Base-by-base conservation (phyloP, 1,140 invertebrate species). In the Trissolcus basalis region DNA sequence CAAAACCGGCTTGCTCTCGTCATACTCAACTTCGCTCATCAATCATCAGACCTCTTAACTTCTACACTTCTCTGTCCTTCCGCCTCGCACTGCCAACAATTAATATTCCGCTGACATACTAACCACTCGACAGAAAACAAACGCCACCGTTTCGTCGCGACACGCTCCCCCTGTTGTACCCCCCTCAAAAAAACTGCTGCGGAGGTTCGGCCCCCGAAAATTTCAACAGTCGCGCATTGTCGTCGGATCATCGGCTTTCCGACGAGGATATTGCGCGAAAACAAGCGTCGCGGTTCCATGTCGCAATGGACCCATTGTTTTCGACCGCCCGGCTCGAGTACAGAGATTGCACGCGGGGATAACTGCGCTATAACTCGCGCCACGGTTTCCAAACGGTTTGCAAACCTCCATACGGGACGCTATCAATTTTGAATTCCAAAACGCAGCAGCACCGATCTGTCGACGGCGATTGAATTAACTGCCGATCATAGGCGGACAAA, bases 51-150 rank as follows among this genome's bases (percentile, higher is more conserved):
- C 64, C 35, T 73, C 59, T 75, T 53, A 51, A 68, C 72, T 70
- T 47, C 36, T 39, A 9, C 54, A 76, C 78, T 79, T 69, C 61
- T 78, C 77, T 75, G 33, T 74, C 45, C 58, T 80, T 78, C 77
- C 74, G 83, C 85, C 84, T 85, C 67, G 83, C 85, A 86, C 84
- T 84, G 84, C 85, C 59, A 84, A 82, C 81, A 58, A 85, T 83
- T 83, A 83, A 84, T 84, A 80, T 83, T 81, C 79, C 72, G 79
- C 81, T 81, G 77, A 80, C 54, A 44, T 80, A 85, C 82, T 85
- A 86, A 86, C 82, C 61, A 77, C 78, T 70, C 61, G 71, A 68
- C 47, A 83, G 1, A 36, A 43, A 51, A 58, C 47, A 55, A 44
- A 58, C 7, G 70, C 80, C 80, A 75, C 81, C 78, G 74, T 82